These are phyloP conservation scores for Zaprionus taronus DNA, from an alignment of 1,140 invertebrate species.

Conservation along the genomic window DNA sequence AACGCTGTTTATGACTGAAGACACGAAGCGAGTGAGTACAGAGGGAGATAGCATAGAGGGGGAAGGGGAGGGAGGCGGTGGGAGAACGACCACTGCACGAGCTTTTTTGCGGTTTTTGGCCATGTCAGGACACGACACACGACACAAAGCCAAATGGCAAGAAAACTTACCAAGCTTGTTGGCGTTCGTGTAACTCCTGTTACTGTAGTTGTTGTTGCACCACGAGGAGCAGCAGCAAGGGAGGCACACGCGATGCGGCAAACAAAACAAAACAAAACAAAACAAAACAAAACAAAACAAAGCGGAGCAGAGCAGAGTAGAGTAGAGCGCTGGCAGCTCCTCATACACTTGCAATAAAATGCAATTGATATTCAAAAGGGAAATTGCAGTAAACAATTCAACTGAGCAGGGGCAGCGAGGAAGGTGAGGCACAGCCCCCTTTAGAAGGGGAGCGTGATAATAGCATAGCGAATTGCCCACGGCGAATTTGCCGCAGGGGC, in stretches of 20 bases:
- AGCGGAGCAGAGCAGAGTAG: neutral
- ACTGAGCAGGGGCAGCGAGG: neutral
- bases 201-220: slow-evolving; percentile 18
- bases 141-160: slow-evolving; percentile 61
- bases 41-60: slow-evolving; percentile 20
- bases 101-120: slow-evolving; percentile 72
- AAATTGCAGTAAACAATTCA: slow-evolving; percentile 63
- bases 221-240: slow-evolving; percentile 15
- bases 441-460: slow-evolving; percentile 18
- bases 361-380: slow-evolving; percentile 79
- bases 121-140: slow-evolving; percentile 65
- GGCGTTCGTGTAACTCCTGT: slow-evolving; percentile 3
- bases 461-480: slow-evolving; percentile 34
- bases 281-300: slow-evolving; percentile 57
- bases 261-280: slow-evolving; percentile 57
- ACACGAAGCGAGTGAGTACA: slow-evolving; percentile 52
- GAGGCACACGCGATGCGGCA: slow-evolving; percentile 55
- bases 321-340: slow-evolving; percentile 4
- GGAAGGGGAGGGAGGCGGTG: neutral
- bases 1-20: slow-evolving; percentile 72
- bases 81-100: slow-evolving; percentile 49
- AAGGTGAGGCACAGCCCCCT: too few species aligned
- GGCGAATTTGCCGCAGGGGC: slow-evolving; percentile 65
- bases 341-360: slow-evolving; percentile 59
- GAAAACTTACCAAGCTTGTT: slow-evolving; percentile 35